Evolutionary conservation across 2,113 vertebrate genomes (phyloP).

Genomic region (Perca fluviatilis): DNA sequence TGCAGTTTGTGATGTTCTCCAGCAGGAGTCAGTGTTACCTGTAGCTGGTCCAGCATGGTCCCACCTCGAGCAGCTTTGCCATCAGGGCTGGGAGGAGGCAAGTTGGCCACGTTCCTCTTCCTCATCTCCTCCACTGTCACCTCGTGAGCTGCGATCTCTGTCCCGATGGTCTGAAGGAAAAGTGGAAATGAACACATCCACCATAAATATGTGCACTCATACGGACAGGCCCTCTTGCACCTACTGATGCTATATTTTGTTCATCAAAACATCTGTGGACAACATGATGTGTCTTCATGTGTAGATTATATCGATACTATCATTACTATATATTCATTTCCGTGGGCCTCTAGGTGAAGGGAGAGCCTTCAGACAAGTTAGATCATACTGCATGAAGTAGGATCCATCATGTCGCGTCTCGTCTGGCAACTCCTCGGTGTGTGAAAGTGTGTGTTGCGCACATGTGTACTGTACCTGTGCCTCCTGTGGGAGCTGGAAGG

Average conservation of each 20-base stretch:
- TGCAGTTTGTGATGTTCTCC: conserved; percentile 35
- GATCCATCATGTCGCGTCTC: neutral
- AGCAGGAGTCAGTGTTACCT: conserved; percentile 87
- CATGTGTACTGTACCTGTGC: conserved; percentile 89
- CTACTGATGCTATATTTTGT: neutral
- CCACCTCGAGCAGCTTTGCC: conserved; percentile 87
- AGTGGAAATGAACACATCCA: neutral
- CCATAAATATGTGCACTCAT: neutral
- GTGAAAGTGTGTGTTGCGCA: neutral
- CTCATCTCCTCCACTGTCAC: conserved; percentile 91
- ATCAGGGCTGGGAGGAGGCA: conserved; percentile 84
- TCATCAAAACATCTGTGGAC: neutral
- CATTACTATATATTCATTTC: neutral
- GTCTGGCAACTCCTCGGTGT: neutral
- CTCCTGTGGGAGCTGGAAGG: conserved; percentile 94
- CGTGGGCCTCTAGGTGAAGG: neutral
- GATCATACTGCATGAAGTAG: neutral
- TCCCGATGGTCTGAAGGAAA: conserved; percentile 89
- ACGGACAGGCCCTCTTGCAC: neutral
- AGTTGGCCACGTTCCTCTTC: conserved; percentile 84
- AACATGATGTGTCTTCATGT: neutral
- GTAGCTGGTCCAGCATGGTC: conserved; percentile 91
- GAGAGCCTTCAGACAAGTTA: neutral
- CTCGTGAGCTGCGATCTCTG: conserved; percentile 93
- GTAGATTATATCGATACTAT: neutral